Evolutionary conservation across 2,113 vertebrate genomes (phyloP).

Genomic region (Puffinus mauretanicus): DNA sequence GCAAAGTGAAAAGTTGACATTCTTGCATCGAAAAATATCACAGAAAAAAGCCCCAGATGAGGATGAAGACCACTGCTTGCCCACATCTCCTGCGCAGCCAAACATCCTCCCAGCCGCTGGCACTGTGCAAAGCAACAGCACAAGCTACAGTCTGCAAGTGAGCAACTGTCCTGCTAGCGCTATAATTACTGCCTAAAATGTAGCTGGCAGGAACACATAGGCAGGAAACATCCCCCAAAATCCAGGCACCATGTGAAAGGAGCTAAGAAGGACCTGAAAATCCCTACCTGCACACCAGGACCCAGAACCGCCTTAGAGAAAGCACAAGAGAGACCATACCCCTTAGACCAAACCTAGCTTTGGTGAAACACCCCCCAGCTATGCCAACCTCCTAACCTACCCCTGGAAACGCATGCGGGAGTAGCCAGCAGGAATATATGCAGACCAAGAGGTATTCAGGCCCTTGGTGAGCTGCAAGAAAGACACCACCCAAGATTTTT

Average conservation of each 20-base stretch:
- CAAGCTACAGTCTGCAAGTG: background rate
- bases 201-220: accelerated
- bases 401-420: background rate
- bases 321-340: background rate
- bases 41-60: background rate
- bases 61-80: background rate
- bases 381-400: background rate
- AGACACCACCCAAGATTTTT: background rate
- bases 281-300: background rate
- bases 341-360: background rate
- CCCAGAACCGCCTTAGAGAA: background rate
- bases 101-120: accelerated
- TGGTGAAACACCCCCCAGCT: background rate
- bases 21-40: background rate
- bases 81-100: background rate
- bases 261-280: background rate
- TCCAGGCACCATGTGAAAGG: background rate
- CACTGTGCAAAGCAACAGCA: background rate
- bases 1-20: background rate
- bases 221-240: background rate
- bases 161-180: background rate
- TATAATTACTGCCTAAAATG: background rate
- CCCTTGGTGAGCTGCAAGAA: background rate
- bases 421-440: background rate
- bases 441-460: background rate